Percentiles rank a stretch among this genome's conserved stretches.
phyloP scores from a whole-genome alignment of 2,797 vertebrate genomes.

The Galagoides demidoff region DNA sequence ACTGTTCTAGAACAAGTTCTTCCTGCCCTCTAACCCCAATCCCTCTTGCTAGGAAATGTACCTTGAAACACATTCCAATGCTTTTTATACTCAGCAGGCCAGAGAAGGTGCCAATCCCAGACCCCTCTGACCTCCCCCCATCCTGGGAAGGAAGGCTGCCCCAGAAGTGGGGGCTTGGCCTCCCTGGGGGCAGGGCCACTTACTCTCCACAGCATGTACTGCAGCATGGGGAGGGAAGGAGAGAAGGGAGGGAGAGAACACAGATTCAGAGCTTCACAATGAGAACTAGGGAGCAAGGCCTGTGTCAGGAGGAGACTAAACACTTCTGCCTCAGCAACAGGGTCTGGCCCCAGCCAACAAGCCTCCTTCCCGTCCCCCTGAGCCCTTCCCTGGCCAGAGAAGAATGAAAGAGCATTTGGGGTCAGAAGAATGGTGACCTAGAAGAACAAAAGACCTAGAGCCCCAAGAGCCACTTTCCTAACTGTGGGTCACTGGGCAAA shows the following conservation, averaged over 20 bases:
- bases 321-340: neutral
- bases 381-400: neutral
- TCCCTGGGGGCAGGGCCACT: conserved; percentile 73
- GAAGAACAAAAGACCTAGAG: conserved; percentile 17
- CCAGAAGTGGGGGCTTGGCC: neutral
- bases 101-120: conserved; percentile 6
- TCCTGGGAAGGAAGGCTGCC: neutral
- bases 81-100: neutral
- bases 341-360: conserved; percentile 21
- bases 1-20: neutral
- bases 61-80: neutral
- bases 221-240: conserved; percentile 81
- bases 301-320: neutral
- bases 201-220: conserved; percentile 88
- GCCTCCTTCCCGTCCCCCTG: neutral
- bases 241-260: conserved; percentile 82
- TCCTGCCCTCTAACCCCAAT: neutral
- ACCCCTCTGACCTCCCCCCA: conserved; percentile 17
- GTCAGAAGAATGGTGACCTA: neutral
- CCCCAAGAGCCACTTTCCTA: neutral
- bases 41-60: neutral
- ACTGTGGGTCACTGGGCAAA: neutral
- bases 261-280: conserved; percentile 77
- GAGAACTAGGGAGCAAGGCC: conserved; percentile 65
- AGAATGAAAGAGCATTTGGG: neutral